Evolutionary conservation across 53 echinoderm and acorn worm species (phyloP).

Genomic region (Stichopus horrens): DNA sequence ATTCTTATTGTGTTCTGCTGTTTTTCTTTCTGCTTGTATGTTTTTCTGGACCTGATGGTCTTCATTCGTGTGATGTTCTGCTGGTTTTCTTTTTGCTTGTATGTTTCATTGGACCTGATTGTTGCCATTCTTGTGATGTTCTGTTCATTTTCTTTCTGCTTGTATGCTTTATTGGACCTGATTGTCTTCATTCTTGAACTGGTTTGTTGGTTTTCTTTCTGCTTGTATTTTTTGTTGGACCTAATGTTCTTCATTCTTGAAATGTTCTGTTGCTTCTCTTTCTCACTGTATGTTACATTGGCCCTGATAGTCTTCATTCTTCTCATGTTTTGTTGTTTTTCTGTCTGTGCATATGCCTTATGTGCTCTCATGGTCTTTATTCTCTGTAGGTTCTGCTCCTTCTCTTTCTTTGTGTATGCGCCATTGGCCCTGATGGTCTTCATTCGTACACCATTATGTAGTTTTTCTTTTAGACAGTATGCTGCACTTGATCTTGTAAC

Average conservation of each 20-base stretch:
- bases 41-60: neutral
- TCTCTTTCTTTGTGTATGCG: neutral
- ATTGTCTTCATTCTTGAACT: neutral
- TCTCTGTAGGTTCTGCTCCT: neutral
- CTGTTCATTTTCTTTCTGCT: neutral
- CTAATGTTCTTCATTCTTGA: neutral
- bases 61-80: neutral
- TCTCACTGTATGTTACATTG: neutral
- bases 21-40: neutral
- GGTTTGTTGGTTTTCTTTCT: neutral
- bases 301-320: neutral
- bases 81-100: neutral
- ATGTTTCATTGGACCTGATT: neutral
- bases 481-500: neutral
- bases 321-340: neutral
- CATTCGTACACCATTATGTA: neutral
- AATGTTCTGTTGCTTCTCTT: neutral
- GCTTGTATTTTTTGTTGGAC: neutral
- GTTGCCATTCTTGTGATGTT: neutral
- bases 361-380: neutral
- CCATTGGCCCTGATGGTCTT: neutral
- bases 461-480: slow-evolving; percentile 1
- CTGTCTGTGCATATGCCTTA: neutral
- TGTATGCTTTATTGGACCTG: neutral
- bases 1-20: neutral